Conservation (phyloP, 2,113 vertebrate species). For the Noctilio leporinus region DNA sequence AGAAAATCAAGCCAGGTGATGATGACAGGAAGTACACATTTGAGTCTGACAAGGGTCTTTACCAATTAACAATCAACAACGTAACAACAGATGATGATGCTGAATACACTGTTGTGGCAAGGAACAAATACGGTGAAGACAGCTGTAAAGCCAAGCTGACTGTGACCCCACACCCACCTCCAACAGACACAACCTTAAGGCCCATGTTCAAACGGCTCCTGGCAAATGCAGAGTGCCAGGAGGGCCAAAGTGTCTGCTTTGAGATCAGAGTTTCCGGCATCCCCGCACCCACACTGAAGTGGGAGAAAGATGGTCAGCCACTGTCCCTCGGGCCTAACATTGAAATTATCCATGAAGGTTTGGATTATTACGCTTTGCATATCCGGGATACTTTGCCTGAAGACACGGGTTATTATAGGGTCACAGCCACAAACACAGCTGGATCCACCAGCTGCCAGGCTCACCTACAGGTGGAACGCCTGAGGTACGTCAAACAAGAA, state of each 20-base stretch:
- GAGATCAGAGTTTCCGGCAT: conserved; percentile 95
- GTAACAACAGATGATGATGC: conserved; percentile 90
- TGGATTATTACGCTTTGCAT: conserved; percentile 96
- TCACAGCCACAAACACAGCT: conserved; percentile 95
- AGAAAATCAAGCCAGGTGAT: conserved; percentile 92
- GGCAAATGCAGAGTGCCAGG: conserved; percentile 94
- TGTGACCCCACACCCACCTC: conserved; percentile 89
- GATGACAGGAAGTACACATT: conserved; percentile 96
- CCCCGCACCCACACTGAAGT: conserved; percentile 87
- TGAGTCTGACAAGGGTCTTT: conserved; percentile 93
- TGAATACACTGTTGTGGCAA: conserved; percentile 93
- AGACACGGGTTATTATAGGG: conserved; percentile 95
- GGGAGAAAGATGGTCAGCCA: conserved; percentile 96
- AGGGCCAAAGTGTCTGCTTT: conserved; percentile 93
- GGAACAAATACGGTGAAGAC: conserved; percentile 94
- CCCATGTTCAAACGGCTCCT: conserved; percentile 99
- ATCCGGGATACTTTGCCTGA: conserved; percentile 93
- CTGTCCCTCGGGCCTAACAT: conserved; percentile 92
- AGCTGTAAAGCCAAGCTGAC: conserved; percentile 96
- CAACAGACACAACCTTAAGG: conserved; percentile 91
- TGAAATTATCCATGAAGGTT: conserved; percentile 94
- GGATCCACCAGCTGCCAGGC: conserved; percentile 97
- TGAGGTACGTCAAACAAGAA: conserved; percentile 91
- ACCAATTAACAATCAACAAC: conserved; percentile 90
- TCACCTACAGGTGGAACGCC: conserved; percentile 90